phyloP scores from a whole-genome alignment of 2,888 invertebrate genomes.

The Apamea sordens region DNA sequence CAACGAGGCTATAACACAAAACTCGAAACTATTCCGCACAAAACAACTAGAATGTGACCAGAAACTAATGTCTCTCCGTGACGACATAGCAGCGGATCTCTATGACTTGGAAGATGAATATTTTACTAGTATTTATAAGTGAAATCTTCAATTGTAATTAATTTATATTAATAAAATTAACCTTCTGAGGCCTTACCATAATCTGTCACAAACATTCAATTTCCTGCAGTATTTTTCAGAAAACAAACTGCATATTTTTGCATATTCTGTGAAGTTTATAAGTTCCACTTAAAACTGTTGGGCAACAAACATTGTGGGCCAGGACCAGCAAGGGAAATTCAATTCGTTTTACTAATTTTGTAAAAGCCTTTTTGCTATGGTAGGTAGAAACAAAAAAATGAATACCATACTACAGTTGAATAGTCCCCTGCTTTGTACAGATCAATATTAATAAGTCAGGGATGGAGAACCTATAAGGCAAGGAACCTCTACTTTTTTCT shows the following conservation, averaged over 20 bases:
- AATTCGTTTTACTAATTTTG: not conserved
- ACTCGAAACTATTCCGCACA: slow-evolving; percentile 96
- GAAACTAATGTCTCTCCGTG: slow-evolving; percentile 96
- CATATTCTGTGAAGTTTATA: not conserved
- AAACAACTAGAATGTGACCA: slow-evolving; percentile 98
- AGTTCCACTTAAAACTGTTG: not conserved
- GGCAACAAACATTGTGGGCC: not conserved
- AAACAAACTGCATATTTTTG: not conserved
- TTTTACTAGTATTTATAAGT: slow-evolving; percentile 96
- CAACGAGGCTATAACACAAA: slow-evolving; percentile 98
- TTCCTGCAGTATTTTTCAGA: not conserved
- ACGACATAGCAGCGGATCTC: slow-evolving; percentile 98
- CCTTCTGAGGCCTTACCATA: not conserved
- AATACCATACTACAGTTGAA: not conserved
- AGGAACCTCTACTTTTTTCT: not conserved
- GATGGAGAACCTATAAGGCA: not conserved
- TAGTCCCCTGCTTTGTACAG: not conserved
- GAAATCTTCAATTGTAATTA: slow-evolving; percentile 47
- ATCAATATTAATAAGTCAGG: not conserved
- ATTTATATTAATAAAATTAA: slow-evolving; percentile 5
- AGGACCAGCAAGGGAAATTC: not conserved
- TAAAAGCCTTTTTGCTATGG: not conserved
- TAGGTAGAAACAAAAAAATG: slow-evolving; percentile 1
- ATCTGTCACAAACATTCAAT: not conserved
- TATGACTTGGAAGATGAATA: slow-evolving; percentile 98